Conservation (phyloP, 2,888 invertebrate genomes). For the Cepaea hortensis region DNA sequence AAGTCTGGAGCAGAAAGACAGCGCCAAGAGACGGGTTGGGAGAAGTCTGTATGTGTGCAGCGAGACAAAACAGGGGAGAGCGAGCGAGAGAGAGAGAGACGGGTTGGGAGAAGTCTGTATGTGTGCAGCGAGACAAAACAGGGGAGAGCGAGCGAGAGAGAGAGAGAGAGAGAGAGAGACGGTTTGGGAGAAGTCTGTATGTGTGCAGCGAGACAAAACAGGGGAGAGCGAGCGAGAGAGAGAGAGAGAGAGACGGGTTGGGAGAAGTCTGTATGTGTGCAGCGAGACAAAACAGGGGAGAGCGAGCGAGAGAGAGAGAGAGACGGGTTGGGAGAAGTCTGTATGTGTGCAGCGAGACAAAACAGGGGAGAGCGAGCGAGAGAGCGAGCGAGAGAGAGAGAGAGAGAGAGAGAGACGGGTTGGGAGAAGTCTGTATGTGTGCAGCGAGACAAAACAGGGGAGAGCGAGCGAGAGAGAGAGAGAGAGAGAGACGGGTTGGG, state of each 20-base stretch:
- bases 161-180: constrained; percentile 18
- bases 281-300: neutral
- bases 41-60: too few species aligned
- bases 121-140: too few species aligned
- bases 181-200: too few species aligned
- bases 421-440: neutral
- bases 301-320: neutral
- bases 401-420: constrained; percentile 6
- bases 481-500: constrained; percentile 14
- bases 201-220: too few species aligned
- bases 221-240: neutral
- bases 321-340: too few species aligned
- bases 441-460: neutral
- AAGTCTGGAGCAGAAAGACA: too few species aligned
- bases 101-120: neutral
- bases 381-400: constrained; percentile 7
- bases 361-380: neutral
- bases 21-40: too few species aligned
- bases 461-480: neutral
- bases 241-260: constrained; percentile 9
- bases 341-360: neutral
- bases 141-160: neutral
- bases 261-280: neutral
- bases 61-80: too few species aligned
- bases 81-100: too few species aligned